Evolutionary conservation across 2,797 vertebrate genomes (phyloP).

Genomic region (Neomorphus geoffroyi): DNA sequence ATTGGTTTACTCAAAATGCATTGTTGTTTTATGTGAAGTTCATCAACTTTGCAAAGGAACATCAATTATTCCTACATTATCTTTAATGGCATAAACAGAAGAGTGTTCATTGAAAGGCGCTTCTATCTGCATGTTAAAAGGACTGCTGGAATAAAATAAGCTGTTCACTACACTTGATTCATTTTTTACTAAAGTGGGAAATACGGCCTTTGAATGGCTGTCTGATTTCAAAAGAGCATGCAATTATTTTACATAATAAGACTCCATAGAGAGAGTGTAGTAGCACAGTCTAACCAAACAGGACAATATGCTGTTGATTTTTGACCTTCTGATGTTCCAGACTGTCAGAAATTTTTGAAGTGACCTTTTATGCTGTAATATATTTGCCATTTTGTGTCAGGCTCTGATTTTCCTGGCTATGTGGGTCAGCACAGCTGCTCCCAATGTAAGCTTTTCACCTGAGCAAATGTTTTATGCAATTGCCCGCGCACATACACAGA

Average conservation of each 20-base stretch:
- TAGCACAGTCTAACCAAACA: constrained; percentile 1
- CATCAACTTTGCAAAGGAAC: too few species aligned
- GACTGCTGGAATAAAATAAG: constrained; percentile 1
- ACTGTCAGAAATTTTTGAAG: constrained; percentile 66
- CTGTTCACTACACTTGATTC: constrained; percentile 2
- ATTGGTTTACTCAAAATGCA: too few species aligned
- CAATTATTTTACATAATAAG: constrained; percentile 62
- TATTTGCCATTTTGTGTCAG: constrained; percentile 66
- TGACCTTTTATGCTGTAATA: constrained; percentile 67
- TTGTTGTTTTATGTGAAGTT: too few species aligned
- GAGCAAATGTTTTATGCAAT: not conserved
- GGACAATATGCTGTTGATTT: constrained; percentile 54
- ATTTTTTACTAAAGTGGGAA: constrained; percentile 43
- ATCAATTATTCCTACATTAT: constrained; percentile 1
- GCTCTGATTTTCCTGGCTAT: constrained; percentile 25
- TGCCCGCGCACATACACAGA: not conserved
- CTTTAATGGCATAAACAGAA: constrained; percentile 2
- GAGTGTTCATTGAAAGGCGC: not conserved
- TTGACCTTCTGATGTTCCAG: constrained; percentile 66
- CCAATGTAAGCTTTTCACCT: constrained; percentile 56
- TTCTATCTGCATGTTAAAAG: constrained; percentile 23
- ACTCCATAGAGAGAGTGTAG: not conserved
- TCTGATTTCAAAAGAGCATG: constrained; percentile 39
- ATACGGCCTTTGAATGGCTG: not conserved
- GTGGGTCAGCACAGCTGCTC: not conserved